Percentiles rank a stretch among this genome's conserved stretches.
These are phyloP conservation scores for Napeogenes sylphis DNA, from an alignment of 2,888 invertebrate species.

Conservation along the genomic window DNA sequence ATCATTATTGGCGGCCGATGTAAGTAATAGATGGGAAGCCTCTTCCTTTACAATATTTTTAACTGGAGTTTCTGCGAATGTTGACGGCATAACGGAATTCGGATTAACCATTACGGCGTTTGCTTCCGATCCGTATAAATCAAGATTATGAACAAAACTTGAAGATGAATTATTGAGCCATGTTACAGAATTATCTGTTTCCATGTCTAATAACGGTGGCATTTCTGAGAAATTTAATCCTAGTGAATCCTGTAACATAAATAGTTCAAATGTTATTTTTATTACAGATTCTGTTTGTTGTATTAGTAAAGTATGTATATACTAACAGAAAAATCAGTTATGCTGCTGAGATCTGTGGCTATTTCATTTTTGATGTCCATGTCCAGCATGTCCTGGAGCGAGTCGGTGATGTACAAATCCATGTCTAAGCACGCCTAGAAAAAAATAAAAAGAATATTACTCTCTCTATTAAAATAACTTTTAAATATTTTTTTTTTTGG, in stretches of 20 bases:
- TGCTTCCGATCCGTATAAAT: conserved; percentile 83
- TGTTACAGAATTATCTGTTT: conserved; percentile 79
- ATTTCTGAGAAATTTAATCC: conserved; percentile 80
- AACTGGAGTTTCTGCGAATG: conserved; percentile 76
- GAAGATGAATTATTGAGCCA: conserved; percentile 79
- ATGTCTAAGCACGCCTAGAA: conserved; percentile 78
- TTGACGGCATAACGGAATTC: conserved; percentile 91
- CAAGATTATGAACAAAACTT: conserved; percentile 82
- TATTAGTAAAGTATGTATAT: conserved; percentile 13
- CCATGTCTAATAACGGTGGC: conserved; percentile 81
- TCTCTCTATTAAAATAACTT: conserved; percentile 2
- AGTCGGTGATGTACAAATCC: conserved; percentile 82
- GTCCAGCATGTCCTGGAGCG: conserved; percentile 93
- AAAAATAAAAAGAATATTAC: conserved; percentile 26
- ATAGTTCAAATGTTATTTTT: conserved; percentile 6
- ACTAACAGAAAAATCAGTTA: conserved; percentile 80
- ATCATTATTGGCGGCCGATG: conserved; percentile 58
- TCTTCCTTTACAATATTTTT: conserved; percentile 71
- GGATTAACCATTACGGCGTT: conserved; percentile 92
- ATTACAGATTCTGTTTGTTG: background rate
- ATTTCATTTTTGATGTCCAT: conserved; percentile 93
- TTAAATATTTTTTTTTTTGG: background rate
- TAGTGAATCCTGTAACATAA: conserved; percentile 72
- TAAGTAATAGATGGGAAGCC: conserved; percentile 68
- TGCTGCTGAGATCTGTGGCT: conserved; percentile 86